A percentile compares a stretch with the other conserved stretches of the same genome.
Evolutionary conservation across 2,113 vertebrate genomes (phyloP).

Genomic region (Variabilichromis moorii): DNA sequence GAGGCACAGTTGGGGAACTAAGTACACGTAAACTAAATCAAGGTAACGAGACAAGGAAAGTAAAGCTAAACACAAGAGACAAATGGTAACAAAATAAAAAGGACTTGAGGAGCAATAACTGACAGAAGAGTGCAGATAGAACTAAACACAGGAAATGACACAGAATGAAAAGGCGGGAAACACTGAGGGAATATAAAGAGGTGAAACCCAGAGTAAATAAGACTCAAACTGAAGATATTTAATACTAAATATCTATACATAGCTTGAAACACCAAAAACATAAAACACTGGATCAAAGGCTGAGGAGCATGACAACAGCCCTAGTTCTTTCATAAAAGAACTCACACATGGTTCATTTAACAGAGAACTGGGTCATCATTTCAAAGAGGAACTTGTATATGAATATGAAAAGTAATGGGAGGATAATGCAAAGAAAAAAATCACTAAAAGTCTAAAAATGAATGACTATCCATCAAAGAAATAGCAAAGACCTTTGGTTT

Average conservation of each 20-base stretch:
- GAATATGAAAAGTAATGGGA: background rate
- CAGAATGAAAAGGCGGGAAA: background rate
- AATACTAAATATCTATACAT: background rate
- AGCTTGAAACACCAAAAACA: background rate
- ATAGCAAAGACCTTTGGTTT: background rate
- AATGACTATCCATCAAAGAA: background rate
- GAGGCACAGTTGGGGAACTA: background rate
- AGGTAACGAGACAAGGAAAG: background rate
- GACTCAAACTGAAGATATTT: background rate
- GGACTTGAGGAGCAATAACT: background rate
- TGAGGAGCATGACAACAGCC: background rate
- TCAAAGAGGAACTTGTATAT: background rate
- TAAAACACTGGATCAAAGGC: background rate
- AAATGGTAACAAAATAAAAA: background rate
- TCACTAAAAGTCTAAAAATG: background rate
- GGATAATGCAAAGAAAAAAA: background rate
- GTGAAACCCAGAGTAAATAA: background rate
- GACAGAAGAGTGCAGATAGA: background rate
- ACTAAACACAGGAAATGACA: background rate
- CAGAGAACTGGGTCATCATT: background rate
- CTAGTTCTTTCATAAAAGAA: background rate
- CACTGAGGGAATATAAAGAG: background rate
- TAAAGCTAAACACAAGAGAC: background rate
- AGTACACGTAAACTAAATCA: background rate
- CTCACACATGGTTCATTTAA: background rate